phyloP scores from a whole-genome alignment of 2,797 vertebrate genomes.

The Tiaroga cobitis region DNA sequence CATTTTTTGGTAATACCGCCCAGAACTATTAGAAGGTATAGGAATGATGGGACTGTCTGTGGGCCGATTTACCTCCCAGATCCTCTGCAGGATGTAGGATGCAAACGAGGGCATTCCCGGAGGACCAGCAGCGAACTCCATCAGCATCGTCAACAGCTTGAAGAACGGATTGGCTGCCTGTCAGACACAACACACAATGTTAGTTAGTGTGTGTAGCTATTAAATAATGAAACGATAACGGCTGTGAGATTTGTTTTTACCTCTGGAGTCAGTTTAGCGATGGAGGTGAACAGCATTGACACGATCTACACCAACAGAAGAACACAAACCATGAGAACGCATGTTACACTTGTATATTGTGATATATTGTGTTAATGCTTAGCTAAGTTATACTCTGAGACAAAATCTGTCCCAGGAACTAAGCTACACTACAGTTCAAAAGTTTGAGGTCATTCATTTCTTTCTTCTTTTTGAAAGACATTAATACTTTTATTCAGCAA shows the following conservation, averaged over 20 bases:
- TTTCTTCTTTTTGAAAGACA: neutral
- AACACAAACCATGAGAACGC: neutral
- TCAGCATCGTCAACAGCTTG: constrained; percentile 97
- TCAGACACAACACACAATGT: constrained; percentile 48
- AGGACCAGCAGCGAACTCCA: constrained; percentile 97
- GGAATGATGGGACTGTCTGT: neutral
- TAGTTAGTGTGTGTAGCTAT: neutral
- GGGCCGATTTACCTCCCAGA: constrained; percentile 90
- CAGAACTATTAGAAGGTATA: neutral
- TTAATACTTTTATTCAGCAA: neutral
- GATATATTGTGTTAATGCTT: neutral
- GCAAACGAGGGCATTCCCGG: constrained; percentile 98
- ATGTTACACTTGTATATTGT: neutral
- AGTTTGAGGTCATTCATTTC: neutral
- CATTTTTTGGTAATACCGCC: too few species aligned
- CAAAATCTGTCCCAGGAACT: neutral
- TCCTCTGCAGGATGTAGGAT: constrained; percentile 96
- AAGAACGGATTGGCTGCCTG: constrained; percentile 98
- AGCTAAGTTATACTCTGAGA: neutral
- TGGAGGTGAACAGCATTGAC: constrained; percentile 98
- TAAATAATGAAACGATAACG: neutral
- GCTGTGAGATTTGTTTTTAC: constrained; percentile 70
- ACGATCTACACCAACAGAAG: constrained; percentile 86
- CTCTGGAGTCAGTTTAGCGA: constrained; percentile 97
- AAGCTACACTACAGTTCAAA: neutral